Evolutionary conservation across 2,888 invertebrate species (phyloP), one percentile per base, ranked within the genome.

Genomic region (Microctonus aethiopoides): DNA sequence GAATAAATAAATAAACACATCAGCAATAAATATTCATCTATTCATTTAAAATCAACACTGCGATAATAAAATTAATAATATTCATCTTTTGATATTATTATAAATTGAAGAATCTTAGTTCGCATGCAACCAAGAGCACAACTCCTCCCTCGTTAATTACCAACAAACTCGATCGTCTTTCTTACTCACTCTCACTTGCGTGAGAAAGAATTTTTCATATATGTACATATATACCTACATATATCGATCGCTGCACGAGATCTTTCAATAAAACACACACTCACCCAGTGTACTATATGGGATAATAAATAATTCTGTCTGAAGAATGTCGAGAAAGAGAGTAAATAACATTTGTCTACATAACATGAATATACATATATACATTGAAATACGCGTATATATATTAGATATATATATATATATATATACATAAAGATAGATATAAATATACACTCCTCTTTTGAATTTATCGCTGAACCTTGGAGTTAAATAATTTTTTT

Each of bases 161-260:
- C 60, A 32, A 32, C 16, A 57, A 16, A 39, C 20, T 60, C 54
- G 57, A 61, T 60, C 22, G 20, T 72, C 68, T 5, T 51, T 16
- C n/a, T n/a, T n/a, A n/a, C n/a, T n/a, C n/a, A 62, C 67, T 20
- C 62, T 26, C 41, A 68, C 56, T 74, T 72, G 68, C 72, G 71
- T 72, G 70, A 71, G 70, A 74, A 72, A 70, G 41, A 46, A 70
- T 64, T 52, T 61, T 62, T 29, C 60, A 54, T 29, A 32, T 36
- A 36, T 68, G 11, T 41, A 59, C 59, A 34, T 32, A 57, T 34
- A n/a, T 32, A 26, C n/a, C n/a, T 34, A 13, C 34, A 9, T 46
- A 20, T 60, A 68, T 72, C 65, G 70, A 67, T 72, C 67, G 67
- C 65, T 70, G 70, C 70, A 70, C 70, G 70, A 66, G 66, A 70